Evolutionary conservation across 2,113 vertebrate genomes (phyloP).

Genomic region (Polyodon spathula): DNA sequence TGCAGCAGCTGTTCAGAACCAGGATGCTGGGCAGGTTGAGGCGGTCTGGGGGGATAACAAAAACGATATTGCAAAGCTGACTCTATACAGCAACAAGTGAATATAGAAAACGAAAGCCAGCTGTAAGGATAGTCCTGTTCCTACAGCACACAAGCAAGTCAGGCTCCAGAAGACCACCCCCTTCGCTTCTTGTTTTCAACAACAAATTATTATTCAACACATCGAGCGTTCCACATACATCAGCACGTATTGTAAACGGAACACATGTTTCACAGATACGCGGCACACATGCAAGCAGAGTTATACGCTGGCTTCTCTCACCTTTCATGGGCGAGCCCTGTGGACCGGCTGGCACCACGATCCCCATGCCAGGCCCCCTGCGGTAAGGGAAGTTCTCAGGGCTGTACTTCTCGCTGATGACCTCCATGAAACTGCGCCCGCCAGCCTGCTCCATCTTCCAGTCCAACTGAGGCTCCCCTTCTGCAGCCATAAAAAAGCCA

Average conservation of each 20-base stretch:
- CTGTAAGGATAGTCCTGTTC: no score
- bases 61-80: not conserved
- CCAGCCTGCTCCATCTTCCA: slow-evolving; percentile 74
- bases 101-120: not conserved
- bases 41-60: slow-evolving; percentile 61
- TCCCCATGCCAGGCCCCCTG: slow-evolving; percentile 81
- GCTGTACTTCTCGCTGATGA: slow-evolving; percentile 92
- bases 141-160: no score
- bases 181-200: no score
- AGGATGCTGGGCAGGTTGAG: slow-evolving; percentile 83
- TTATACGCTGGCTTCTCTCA: slow-evolving; percentile 27
- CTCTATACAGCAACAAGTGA: no score
- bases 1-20: slow-evolving; percentile 82
- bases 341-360: slow-evolving; percentile 76
- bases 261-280: not conserved
- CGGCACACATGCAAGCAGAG: not conserved
- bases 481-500: slow-evolving; percentile 4
- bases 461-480: slow-evolving; percentile 32
- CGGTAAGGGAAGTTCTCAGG: slow-evolving; percentile 92
- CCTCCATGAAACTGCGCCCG: slow-evolving; percentile 85
- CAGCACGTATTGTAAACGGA: not conserved
- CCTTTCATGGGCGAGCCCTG: slow-evolving; percentile 92
- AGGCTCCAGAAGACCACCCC: no score
- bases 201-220: not conserved
- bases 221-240: not conserved